phyloP scores from a whole-genome alignment of 2,113 vertebrate species.

The Sorex fumeus region DNA sequence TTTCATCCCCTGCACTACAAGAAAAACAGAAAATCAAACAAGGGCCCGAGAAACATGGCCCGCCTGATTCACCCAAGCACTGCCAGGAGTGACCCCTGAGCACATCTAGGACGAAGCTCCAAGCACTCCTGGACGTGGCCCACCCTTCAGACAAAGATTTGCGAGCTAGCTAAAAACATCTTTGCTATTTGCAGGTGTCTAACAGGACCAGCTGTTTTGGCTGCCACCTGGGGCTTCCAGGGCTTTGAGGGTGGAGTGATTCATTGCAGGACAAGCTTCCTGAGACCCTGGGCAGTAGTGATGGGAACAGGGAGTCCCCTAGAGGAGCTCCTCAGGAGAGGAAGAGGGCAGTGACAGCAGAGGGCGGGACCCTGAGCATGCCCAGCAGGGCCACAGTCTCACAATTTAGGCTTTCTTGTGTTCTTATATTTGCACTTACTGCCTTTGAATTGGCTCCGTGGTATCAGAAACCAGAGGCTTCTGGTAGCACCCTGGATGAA shows the following conservation, averaged over 20 bases:
- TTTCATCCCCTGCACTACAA: too few relatives aligned
- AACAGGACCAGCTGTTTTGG: neutral
- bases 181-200: neutral
- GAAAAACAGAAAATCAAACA: too few relatives aligned
- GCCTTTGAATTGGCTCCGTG: neutral
- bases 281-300: neutral
- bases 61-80: too few relatives aligned
- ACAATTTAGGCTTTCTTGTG: neutral
- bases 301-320: neutral
- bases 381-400: neutral
- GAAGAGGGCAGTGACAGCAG: neutral
- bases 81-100: too few relatives aligned
- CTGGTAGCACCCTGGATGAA: neutral
- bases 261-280: neutral
- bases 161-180: too few relatives aligned
- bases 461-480: neutral
- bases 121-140: too few relatives aligned
- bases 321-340: neutral
- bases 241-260: neutral
- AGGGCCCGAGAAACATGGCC: too few relatives aligned
- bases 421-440: neutral
- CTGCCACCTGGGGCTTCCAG: neutral
- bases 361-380: rapidly evolving
- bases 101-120: too few relatives aligned
- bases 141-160: too few relatives aligned